phyloP scores from a whole-genome alignment of 2,113 vertebrate species.

The Casuarius casuarius region DNA sequence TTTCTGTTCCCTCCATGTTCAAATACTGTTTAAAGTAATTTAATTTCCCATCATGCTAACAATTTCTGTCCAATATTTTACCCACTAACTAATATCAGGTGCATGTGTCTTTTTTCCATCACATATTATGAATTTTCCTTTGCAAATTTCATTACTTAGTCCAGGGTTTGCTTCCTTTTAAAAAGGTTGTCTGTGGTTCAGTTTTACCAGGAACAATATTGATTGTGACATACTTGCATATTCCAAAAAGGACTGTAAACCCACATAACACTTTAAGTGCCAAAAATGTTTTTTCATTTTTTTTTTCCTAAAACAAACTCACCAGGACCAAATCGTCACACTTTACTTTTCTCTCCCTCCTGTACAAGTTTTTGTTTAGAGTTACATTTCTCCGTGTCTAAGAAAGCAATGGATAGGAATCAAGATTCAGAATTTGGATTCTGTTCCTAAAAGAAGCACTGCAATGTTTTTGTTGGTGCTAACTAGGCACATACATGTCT shows the following conservation, averaged over 20 bases:
- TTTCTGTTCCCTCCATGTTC: slow-evolving; percentile 55
- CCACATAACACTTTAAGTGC: slow-evolving; percentile 63
- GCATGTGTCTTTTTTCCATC: slow-evolving; percentile 41
- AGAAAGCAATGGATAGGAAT: background rate
- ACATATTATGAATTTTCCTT: slow-evolving; percentile 31
- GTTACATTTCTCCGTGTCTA: slow-evolving; percentile 38
- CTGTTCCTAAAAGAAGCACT: background rate
- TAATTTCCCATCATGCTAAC: slow-evolving; percentile 63
- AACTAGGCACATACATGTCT: background rate
- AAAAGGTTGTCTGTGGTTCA: slow-evolving; percentile 49
- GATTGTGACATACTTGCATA: slow-evolving; percentile 62
- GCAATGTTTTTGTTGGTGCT: background rate
- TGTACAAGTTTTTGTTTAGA: slow-evolving; percentile 9
- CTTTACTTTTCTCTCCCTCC: slow-evolving; percentile 55
- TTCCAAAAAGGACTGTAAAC: slow-evolving; percentile 62
- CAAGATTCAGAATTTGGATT: slow-evolving; percentile 24
- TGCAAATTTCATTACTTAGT: slow-evolving; percentile 62
- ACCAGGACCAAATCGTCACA: slow-evolving; percentile 63
- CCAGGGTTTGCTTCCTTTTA: slow-evolving; percentile 46
- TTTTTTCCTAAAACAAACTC: slow-evolving; percentile 59
- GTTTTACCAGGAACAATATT: slow-evolving; percentile 69
- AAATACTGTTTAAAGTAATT: slow-evolving; percentile 68
- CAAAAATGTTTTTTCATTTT: slow-evolving; percentile 69
- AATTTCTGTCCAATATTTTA: slow-evolving; percentile 52
- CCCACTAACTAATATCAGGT: slow-evolving; percentile 67